Evolutionary conservation across 2,888 invertebrate species (phyloP), one percentile per base, ranked within the genome.

Genomic region (Limenitis camilla): DNA sequence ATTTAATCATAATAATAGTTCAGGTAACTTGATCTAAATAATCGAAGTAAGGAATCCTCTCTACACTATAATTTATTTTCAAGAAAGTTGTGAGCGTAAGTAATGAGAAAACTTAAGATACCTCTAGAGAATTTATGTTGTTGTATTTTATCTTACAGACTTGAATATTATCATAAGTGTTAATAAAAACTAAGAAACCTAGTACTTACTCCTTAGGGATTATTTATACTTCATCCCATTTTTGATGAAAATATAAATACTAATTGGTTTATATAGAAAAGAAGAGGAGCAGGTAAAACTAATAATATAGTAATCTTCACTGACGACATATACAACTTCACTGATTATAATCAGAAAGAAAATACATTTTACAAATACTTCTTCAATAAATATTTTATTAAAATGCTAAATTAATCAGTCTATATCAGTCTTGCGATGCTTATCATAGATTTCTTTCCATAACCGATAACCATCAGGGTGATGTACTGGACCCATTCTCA

Each of bases 371-470:
- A n/a, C n/a, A n/a, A n/a, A n/a, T n/a, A n/a, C n/a, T n/a, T n/a
- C n/a, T n/a, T n/a, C n/a, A n/a, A 19, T 19, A 19, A 19, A 19
- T 19, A 19, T 19, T n/a, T 19, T 19, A 19, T 19, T 19, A 36
- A 31, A 9, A 38, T 30, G 28, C 19, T 19, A n/a, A 4, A 11
- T 32, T 2, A 10, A 29, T 40, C 50, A 55, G 27, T 36, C 7
- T 29, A 50, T 38, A 19, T 55, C 27, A 42, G 48, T 60, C 40
- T 59, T 61, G 0, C 64, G 56, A 55, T 65, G 61, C 56, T 57
- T 60, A 4, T 49, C 32, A 32, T 78, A 78, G 29, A 77, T 63
- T 47, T 70, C 58, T 49, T 71, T 74, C 80, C 80, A 81, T n/a
- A 80, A 49, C 3, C 56, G 40, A 53, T 72, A 75, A 6, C 67